Evolutionary conservation across 2,797 vertebrate genomes (phyloP), one percentile per base, ranked within the genome.

Genomic region (Distichodus sexfasciatus): DNA sequence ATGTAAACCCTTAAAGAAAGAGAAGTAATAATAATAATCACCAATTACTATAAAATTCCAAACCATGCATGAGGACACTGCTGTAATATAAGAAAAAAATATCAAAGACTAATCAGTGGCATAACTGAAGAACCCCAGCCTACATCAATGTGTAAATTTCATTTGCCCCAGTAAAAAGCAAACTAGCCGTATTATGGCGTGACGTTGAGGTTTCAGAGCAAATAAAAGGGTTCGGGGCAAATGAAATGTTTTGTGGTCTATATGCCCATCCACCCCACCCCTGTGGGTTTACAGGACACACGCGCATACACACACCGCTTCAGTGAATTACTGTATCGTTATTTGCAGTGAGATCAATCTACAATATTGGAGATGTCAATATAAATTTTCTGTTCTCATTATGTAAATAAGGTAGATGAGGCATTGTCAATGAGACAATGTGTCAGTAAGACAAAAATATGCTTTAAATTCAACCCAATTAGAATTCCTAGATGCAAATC

Each of bases 181-280:
- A 7, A 40, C 14, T 58, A 21, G 35, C 21, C 21, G 2, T 40
- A 2, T 24, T 1, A 21, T n/a, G 28, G 14, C 10, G 33, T 36
- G 31, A 55, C 15, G 21, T 40, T 33, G 21, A 41, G 10, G 8
- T 9, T 17, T 21, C 33, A 26, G 2, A 41, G 7, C 6, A 17
- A 57, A 48, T 26, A 12, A 65, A 77, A 65, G 55, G 41, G 66
- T 35, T 50, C 36, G 15, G 21, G 10, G 11, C 14, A 4, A 43
- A 5, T 11, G 14, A 36, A 40, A 72, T 74, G 66, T 75, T 66
- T 64, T 69, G 65, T 55, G 63, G 51, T 71, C 55, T 28, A 35
- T 50, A 5, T 41, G 6, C 48, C 36, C 50, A 33, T 43, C 51
- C 72, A 78, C 66, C 78, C 71, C 78, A 66, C 75, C 74, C 79